Conservation (phyloP, 2,797 vertebrate genomes). For the Spondyliosoma cantharus region DNA sequence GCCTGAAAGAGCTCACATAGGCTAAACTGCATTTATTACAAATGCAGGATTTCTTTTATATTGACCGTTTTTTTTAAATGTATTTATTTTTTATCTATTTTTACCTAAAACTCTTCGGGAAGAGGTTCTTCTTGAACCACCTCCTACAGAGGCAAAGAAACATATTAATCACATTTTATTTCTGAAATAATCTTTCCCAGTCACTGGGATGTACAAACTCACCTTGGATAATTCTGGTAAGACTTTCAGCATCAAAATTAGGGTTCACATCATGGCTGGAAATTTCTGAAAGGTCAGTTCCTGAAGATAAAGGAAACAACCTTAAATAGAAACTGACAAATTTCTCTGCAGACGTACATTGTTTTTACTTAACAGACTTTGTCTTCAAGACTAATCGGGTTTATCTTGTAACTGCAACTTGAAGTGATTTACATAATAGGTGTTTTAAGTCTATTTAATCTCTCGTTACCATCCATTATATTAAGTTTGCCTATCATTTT, state of each 20-base stretch:
- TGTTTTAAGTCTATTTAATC: not conserved
- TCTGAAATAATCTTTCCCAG: slow-evolving; percentile 2
- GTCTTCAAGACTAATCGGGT: not conserved
- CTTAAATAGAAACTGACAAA: not conserved
- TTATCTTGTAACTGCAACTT: not conserved
- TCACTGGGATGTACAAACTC: slow-evolving; percentile 46
- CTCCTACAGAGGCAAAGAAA: slow-evolving; percentile 67
- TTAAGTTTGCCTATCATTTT: not conserved
- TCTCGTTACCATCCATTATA: not conserved
- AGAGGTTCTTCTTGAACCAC: slow-evolving; percentile 51
- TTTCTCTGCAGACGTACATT: not conserved
- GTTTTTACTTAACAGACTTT: not conserved
- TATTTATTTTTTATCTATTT: not conserved
- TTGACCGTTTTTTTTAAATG: not conserved
- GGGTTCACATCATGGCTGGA: slow-evolving; percentile 68
- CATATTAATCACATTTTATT: slow-evolving; percentile 40
- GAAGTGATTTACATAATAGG: not conserved
- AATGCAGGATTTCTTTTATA: slow-evolving; percentile 10
- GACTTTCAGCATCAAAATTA: slow-evolving; percentile 79
- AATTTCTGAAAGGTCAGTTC: slow-evolving; percentile 51
- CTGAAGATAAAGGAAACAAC: slow-evolving; percentile 47
- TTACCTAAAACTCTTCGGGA: slow-evolving; percentile 73
- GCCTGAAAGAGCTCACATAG: slow-evolving; percentile 22
- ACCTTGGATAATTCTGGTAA: slow-evolving; percentile 88
- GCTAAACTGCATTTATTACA: slow-evolving; percentile 13